Conservation (phyloP, 2,113 vertebrate genomes). For the Anolis carolinensis region DNA sequence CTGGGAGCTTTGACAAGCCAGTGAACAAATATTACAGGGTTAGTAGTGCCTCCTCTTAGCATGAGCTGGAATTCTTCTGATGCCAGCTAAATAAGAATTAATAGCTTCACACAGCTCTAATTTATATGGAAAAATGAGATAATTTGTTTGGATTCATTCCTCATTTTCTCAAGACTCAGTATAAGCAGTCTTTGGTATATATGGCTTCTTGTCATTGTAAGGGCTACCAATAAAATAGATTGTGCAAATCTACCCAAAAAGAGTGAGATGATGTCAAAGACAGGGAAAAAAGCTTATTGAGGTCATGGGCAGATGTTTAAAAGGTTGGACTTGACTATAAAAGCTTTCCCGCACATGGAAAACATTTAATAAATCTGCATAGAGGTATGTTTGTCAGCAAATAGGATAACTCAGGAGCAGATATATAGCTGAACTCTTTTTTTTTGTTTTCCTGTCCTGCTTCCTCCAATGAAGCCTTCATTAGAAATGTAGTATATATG, state of each 20-base stretch:
- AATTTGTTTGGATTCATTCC: neutral
- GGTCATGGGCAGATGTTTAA: neutral
- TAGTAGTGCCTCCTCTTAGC: conserved; percentile 34
- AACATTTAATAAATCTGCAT: neutral
- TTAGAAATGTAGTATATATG: neutral
- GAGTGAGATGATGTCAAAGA: neutral
- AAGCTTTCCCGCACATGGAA: neutral
- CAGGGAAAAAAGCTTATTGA: neutral
- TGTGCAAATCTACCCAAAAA: neutral
- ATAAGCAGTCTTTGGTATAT: neutral
- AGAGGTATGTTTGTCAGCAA: neutral
- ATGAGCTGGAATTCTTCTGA: conserved; percentile 35
- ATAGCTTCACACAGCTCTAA: neutral
- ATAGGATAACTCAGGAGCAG: neutral
- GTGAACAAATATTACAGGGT: conserved; percentile 35
- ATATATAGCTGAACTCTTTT: neutral
- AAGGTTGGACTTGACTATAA: neutral
- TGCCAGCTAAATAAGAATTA: conserved; percentile 55
- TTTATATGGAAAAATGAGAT: neutral
- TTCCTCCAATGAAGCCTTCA: neutral
- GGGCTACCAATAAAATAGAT: neutral
- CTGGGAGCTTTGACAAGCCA: conserved; percentile 44
- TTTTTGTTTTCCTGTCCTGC: too few relatives aligned
- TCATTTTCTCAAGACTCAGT: neutral
- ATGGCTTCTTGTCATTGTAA: too few relatives aligned